phyloP scores from a whole-genome alignment of 1,140 invertebrate genomes.

The Melitaea cinxia region DNA sequence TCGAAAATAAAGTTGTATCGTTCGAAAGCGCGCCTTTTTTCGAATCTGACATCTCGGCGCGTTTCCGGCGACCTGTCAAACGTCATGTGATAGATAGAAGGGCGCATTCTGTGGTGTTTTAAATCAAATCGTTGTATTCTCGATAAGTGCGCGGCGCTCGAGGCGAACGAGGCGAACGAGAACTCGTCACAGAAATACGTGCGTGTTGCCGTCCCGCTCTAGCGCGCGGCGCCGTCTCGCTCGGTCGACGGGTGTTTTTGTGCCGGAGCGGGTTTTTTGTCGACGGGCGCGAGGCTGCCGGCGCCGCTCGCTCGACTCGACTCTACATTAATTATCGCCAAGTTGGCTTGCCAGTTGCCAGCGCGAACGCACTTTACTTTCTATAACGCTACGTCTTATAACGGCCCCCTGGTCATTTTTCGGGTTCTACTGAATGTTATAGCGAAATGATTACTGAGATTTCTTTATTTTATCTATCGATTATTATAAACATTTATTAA shows the following conservation, averaged over 20 bases:
- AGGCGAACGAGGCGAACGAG: conserved; percentile 76
- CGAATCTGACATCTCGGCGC: conserved; percentile 73
- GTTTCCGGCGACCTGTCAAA: conserved; percentile 79
- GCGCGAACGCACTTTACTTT: conserved; percentile 75
- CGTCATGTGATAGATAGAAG: conserved; percentile 81
- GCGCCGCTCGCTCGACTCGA: conserved; percentile 70
- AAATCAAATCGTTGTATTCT: conserved; percentile 77
- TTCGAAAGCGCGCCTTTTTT: conserved; percentile 68
- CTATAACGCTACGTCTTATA: conserved; percentile 61
- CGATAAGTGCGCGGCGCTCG: conserved; percentile 70
- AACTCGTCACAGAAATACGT: conserved; percentile 76
- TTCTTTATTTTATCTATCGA: too few relatives aligned
- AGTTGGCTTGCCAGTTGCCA: conserved; percentile 68
- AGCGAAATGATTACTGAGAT: conserved; percentile 1
- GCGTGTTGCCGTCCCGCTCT: conserved; percentile 55
- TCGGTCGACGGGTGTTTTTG: conserved; percentile 75
- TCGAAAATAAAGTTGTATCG: conserved; percentile 18
- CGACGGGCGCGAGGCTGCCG: conserved; percentile 68
- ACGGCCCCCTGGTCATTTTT: conserved; percentile 29
- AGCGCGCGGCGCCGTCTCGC: conserved; percentile 52
- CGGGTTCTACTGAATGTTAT: conserved; percentile 12
- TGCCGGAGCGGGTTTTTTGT: conserved; percentile 80
- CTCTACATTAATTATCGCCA: conserved; percentile 78
- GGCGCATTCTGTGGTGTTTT: conserved; percentile 77
- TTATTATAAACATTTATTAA: too few relatives aligned